Base-by-base conservation (phyloP, 2,797 vertebrate species). In the Melanogrammus aeglefinus region DNA sequence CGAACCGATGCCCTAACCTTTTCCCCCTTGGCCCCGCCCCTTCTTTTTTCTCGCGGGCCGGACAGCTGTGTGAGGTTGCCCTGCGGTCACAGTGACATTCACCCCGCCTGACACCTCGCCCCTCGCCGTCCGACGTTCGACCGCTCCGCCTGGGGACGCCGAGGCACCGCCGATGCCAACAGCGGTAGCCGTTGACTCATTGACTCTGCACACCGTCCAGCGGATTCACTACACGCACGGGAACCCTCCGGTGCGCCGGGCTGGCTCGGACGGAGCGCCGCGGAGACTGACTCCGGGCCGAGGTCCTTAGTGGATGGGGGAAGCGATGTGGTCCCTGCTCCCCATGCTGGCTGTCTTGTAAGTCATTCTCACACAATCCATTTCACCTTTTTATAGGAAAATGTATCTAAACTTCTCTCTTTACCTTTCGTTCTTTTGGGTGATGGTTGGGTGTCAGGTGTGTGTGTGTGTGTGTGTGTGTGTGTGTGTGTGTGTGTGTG, bases 321-420 rank as follows among this genome's bases (percentile, higher is more conserved):
- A 93, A 94, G 94, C 92, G 88, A 95, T 95, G 94, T 92, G 91
- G 94, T 79, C 94, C 94, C 92, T 94, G 94, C 92, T 95, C 93
- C 94, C 94, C 92, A 95, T 91, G 93, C 92, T 95, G 93, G 93
- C 94, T 92, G 93, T 95, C 91, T 94, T 95, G 94, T 95, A 94
- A 95, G 94, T 95, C 70, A 86, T 76, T 73, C 84, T 85, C 83
- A 82, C 82, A 16, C 41, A 51, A 51, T 51, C 47, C 47, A 51
- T 51, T 51, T 51, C 47, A 51, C 47, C 0, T 16, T 44, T 44
- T 44, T 3, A 3, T 14, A 44, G 14, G 10, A 14, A 10, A 12
- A 14, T 44, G 41, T 44, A 44, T 12, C 14, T 51, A 21, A 13
- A 5, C 14, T 44, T 51, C 14, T 51, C 16, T 51, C 47, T 51